These are phyloP conservation scores for Mionectes olivaceus DNA, from an alignment of 2,797 vertebrate genomes.

Conservation along the genomic window DNA sequence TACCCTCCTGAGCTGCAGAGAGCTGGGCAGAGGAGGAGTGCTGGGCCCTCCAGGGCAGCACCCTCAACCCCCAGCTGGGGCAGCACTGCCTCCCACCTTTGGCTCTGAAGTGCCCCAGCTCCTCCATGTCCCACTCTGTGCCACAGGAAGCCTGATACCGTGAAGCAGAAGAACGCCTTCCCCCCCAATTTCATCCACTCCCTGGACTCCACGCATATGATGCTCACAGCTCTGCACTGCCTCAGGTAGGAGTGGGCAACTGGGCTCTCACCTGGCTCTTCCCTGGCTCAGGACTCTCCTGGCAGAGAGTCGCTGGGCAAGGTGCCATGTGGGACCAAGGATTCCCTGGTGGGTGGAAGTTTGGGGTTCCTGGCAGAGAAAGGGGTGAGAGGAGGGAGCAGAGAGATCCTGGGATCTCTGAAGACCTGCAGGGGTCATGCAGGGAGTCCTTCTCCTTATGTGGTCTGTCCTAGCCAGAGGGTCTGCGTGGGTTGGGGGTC, in stretches of 20 bases:
- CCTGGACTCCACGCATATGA: conserved; percentile 97
- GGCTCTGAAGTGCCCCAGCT: background rate
- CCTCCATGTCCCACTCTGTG: background rate
- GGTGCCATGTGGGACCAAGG: background rate
- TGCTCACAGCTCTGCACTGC: conserved; percentile 94
- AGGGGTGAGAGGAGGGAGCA: background rate
- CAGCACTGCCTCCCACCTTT: background rate
- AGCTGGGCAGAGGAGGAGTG: background rate
- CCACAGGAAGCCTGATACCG: conserved; percentile 88
- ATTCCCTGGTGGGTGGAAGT: background rate
- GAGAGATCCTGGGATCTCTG: background rate
- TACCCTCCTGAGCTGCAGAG: background rate
- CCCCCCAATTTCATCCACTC: conserved; percentile 99
- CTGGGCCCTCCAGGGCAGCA: background rate
- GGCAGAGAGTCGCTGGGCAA: background rate
- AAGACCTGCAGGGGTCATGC: background rate
- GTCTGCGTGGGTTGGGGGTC: rapidly evolving
- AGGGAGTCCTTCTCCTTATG: background rate
- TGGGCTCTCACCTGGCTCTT: background rate
- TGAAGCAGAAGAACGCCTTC: conserved; percentile 98
- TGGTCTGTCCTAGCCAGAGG: background rate
- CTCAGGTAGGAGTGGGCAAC: conserved; percentile 76
- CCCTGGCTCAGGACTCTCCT: rapidly evolving
- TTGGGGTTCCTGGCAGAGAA: background rate
- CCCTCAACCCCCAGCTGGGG: background rate